phyloP scores from a whole-genome alignment of 2,797 vertebrate species.

The Molothrus ater region DNA sequence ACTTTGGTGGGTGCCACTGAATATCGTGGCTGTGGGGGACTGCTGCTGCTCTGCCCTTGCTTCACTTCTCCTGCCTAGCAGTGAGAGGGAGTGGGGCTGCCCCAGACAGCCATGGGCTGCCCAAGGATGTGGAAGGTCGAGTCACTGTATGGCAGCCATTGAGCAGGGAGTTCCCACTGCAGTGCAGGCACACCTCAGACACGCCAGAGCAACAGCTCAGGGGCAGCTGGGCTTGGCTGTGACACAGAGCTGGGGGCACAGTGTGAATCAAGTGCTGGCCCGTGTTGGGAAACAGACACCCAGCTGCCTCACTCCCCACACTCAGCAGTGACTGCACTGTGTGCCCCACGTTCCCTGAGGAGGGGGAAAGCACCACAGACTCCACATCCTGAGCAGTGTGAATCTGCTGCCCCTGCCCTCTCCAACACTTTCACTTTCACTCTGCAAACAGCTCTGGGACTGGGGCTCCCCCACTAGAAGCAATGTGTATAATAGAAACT shows the following conservation, averaged over 20 bases:
- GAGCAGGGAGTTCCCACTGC: background rate
- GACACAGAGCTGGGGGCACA: background rate
- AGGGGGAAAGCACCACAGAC: background rate
- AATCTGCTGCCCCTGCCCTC: background rate
- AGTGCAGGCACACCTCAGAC: background rate
- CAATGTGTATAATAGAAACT: background rate
- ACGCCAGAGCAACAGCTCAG: background rate
- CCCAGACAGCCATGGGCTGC: rapidly evolving
- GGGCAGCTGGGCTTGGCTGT: background rate
- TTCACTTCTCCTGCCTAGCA: background rate
- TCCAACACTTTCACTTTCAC: background rate
- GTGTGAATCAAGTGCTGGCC: background rate
- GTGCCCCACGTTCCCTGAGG: rapidly evolving
- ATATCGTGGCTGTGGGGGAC: rapidly evolving
- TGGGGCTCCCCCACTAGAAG: background rate
- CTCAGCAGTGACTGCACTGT: rapidly evolving
- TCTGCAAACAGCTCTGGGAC: background rate
- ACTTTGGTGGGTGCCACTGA: background rate
- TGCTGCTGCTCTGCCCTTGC: background rate
- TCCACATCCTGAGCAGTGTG: background rate
- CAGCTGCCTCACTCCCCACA: background rate
- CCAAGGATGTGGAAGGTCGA: rapidly evolving
- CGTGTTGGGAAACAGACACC: background rate
- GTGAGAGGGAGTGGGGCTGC: background rate
- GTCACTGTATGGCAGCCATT: rapidly evolving